These are phyloP conservation scores for Elmis aenea DNA, from an alignment of 2,888 invertebrate genomes.

Conservation along the genomic window DNA sequence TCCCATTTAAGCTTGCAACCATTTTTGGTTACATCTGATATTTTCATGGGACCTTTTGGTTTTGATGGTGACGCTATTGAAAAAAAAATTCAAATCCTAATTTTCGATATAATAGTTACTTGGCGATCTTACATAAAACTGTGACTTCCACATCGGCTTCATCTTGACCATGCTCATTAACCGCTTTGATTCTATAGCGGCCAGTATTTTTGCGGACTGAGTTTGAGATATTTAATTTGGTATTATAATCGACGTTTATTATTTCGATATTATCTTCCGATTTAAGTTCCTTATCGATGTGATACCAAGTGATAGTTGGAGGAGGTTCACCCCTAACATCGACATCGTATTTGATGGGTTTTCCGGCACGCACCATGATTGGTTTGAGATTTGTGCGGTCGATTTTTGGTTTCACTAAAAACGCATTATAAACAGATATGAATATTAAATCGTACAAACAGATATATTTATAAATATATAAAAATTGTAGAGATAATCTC, in stretches of 20 bases:
- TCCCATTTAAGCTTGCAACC: conserved; percentile 90
- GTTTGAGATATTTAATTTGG: conserved; percentile 77
- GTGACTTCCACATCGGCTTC: conserved; percentile 92
- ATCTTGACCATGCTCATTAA: conserved; percentile 87
- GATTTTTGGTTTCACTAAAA: conserved; percentile 90
- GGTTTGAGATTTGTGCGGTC: conserved; percentile 92
- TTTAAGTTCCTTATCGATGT: conserved; percentile 71
- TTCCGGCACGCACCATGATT: conserved; percentile 84
- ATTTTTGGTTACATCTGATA: conserved; percentile 81
- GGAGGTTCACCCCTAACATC: conserved; percentile 94
- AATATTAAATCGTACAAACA: too few species aligned
- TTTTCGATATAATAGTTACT: background rate
- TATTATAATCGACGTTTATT: conserved; percentile 84
- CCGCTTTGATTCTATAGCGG: conserved; percentile 82
- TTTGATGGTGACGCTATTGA: conserved; percentile 68
- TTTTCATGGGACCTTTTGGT: conserved; percentile 86
- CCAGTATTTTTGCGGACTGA: conserved; percentile 81
- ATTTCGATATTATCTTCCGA: conserved; percentile 69
- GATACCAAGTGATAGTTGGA: conserved; percentile 88
- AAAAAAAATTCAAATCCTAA: background rate
- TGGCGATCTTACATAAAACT: conserved; percentile 62
- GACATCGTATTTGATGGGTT: conserved; percentile 87
- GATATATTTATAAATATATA: too few species aligned
- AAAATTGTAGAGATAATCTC: too few species aligned
- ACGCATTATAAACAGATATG: too few species aligned